phyloP scores from a whole-genome alignment of 2,113 vertebrate species.

The Callipepla californica region DNA sequence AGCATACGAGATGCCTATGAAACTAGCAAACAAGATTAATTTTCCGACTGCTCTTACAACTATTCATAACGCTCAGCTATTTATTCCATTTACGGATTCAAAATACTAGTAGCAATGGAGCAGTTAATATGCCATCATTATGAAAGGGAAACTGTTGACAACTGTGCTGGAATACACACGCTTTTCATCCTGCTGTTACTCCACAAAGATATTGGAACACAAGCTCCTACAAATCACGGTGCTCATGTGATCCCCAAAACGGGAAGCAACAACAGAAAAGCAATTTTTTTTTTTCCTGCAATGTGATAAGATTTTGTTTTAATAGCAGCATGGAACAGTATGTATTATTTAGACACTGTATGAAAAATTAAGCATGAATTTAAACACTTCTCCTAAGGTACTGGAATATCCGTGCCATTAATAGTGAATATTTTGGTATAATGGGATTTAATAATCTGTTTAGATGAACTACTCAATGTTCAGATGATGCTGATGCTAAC shows the following conservation, averaged over 20 bases:
- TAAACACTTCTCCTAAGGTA: conserved; percentile 35
- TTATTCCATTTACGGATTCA: background rate
- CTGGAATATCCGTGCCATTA: conserved; percentile 39
- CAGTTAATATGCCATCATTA: background rate
- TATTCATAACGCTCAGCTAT: background rate
- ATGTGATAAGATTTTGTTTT: background rate
- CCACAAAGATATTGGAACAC: background rate
- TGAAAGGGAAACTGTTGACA: background rate
- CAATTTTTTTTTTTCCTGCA: background rate
- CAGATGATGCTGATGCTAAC: conserved; percentile 37
- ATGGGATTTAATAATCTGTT: conserved; percentile 62
- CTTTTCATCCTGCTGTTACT: background rate
- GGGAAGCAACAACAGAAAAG: background rate
- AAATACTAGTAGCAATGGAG: background rate
- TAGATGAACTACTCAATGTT: conserved; percentile 67
- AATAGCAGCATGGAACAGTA: background rate
- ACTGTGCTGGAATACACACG: background rate
- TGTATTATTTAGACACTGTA: background rate
- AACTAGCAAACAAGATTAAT: background rate
- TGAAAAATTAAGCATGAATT: conserved; percentile 32
- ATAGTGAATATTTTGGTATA: conserved; percentile 61
- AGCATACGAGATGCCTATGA: background rate
- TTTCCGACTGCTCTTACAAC: background rate
- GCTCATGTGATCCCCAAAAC: background rate
- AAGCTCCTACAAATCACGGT: background rate